Conservation (phyloP, 1,140 invertebrate species). For the Phthorimaea operculella region DNA sequence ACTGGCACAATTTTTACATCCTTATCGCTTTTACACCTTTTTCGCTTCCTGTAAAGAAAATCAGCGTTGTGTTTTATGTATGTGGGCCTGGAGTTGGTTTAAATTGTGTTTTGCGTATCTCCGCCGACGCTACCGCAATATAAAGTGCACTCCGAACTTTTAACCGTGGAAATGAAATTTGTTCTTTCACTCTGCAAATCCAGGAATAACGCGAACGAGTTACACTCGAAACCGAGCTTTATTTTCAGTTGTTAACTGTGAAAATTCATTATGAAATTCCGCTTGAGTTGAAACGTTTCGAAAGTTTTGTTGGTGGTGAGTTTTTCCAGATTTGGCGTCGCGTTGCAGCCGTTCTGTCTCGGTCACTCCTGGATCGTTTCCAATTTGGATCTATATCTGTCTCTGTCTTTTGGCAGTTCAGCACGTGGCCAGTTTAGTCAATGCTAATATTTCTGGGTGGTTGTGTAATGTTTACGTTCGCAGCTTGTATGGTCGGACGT, state of each 20-base stretch:
- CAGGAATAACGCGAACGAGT: constrained; percentile 34
- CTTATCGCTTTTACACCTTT: no score
- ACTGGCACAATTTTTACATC: no score
- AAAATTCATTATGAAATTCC: constrained; percentile 5
- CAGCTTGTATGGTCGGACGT: neutral
- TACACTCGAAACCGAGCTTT: neutral
- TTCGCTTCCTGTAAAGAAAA: no score
- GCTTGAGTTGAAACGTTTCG: constrained; percentile 13
- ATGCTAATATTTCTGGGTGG: constrained; percentile 29
- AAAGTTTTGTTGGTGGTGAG: constrained; percentile 16
- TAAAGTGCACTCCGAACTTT: constrained; percentile 62
- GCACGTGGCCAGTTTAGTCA: constrained; percentile 33
- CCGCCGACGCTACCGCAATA: constrained; percentile 34
- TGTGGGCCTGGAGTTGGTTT: constrained; percentile 3
- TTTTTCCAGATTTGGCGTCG: constrained; percentile 53
- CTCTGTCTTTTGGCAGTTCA: constrained; percentile 22
- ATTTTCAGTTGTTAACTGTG: neutral
- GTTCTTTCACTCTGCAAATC: constrained; percentile 42
- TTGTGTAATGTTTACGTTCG: constrained; percentile 27
- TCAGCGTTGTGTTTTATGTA: neutral
- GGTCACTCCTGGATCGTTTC: neutral
- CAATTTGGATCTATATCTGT: constrained; percentile 8
- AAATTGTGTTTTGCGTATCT: constrained; percentile 31
- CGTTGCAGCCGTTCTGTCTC: constrained; percentile 26
- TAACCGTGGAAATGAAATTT: constrained; percentile 60